These are phyloP conservation scores for Amorpha juglandis DNA, from an alignment of 2,888 invertebrate species.

Conservation along the genomic window DNA sequence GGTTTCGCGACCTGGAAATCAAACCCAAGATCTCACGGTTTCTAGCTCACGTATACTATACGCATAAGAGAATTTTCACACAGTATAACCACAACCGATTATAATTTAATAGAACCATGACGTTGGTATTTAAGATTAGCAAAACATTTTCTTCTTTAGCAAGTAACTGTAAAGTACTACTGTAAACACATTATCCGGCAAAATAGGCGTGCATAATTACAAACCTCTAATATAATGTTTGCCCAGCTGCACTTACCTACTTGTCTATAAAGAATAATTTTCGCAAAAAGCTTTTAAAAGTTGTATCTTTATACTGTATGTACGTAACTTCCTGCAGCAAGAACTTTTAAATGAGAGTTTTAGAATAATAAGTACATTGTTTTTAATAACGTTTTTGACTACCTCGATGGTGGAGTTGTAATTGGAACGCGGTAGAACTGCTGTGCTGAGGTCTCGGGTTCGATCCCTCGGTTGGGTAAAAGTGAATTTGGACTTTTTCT, in stretches of 20 bases:
- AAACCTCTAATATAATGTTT: constrained; percentile 31
- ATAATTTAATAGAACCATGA: background rate
- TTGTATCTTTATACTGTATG: constrained; percentile 24
- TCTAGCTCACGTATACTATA: background rate
- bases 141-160: constrained; percentile 23
- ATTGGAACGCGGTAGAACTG: too few species aligned
- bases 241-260: constrained; percentile 29
- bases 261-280: constrained; percentile 14
- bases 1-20: background rate
- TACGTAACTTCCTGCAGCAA: constrained; percentile 12
- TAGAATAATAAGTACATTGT: constrained; percentile 3
- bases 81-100: background rate
- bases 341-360: constrained; percentile 2
- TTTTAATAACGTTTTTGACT: too few species aligned
- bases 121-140: constrained; percentile 2
- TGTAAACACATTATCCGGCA: constrained; percentile 23
- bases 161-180: constrained; percentile 24
- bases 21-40: background rate
- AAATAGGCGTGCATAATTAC: constrained; percentile 27
- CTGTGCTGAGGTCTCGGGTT: too few species aligned
- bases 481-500: too few species aligned
- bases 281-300: constrained; percentile 34
- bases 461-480: too few species aligned
- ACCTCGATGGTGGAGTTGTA: too few species aligned
- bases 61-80: background rate